Base-by-base conservation (phyloP, 2,888 invertebrate genomes). In the Polyommatus icarus region DNA sequence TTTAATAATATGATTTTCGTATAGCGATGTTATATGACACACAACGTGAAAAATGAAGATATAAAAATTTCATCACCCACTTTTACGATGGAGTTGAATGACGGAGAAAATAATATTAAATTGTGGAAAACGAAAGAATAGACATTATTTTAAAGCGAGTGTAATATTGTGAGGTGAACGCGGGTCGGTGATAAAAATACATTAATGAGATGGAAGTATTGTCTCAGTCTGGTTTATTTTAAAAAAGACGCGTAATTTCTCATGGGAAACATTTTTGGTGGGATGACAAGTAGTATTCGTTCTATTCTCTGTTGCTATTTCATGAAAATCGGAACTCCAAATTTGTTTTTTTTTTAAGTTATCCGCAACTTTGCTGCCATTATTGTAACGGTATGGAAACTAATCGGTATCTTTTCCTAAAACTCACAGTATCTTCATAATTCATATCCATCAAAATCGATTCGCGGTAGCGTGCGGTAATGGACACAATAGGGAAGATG, bases 41-140 rank as follows among this genome's bases (percentile, higher is more conserved):
- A 29, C 18, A 67, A 29, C 5, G 29, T 29, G 5, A 12, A 67
- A 67, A 67, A 67, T 67, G 67, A 67, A 67, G 29, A 67, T 12
- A 67, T 67, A 67, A 67, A 67, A 32, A 20, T 67, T 67, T 67
- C 67, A 67, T 67, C 67, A 29, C 29, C 18, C 18, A 12, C 29
- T 67, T 67, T 67, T 67, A 67, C 15, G 67, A 67, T 67, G 15
- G 67, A 67, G 29, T 67, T 18, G 54, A 54, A 54, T 18, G 54
- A 54, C 54, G 54, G 12, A 18, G 18, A 18, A 54, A 54, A 54
- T 18, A 18, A 54, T 54, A 54, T 54, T 29, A 67, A 67, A 67
- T 32, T 32, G 67, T 32, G 29, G 2, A 67, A 32, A 67, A 67
- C 29, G 29, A 67, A 67, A 67, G 24, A 67, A 67, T 29, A 67